Evolutionary conservation across 2,113 vertebrate species (phyloP).

Genomic region (Rhinopomastus cyanomelas): DNA sequence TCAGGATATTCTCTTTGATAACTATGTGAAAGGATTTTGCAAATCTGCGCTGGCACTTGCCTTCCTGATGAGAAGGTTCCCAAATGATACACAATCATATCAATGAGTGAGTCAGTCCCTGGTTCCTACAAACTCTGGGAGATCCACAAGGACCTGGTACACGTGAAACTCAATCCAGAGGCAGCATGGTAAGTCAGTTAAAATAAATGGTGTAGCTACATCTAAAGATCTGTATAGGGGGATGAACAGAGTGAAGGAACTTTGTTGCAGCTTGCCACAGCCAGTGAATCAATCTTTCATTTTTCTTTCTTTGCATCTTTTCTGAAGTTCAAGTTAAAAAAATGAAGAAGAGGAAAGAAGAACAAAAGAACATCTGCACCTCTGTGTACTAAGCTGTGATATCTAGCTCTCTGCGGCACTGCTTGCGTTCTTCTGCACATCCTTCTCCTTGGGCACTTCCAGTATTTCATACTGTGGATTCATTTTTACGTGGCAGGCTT

Average conservation of each 20-base stretch:
- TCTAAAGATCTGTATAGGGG: background rate
- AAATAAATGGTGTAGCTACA: background rate
- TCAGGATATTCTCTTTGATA: constrained; percentile 13
- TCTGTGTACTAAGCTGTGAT: background rate
- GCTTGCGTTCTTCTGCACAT: background rate
- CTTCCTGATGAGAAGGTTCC: background rate
- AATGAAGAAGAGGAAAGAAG: background rate
- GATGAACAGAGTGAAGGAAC: background rate
- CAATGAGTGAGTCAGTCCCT: background rate
- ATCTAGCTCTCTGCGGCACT: background rate
- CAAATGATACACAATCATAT: background rate
- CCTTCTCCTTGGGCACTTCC: background rate
- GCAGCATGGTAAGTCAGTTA: background rate
- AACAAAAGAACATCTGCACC: background rate
- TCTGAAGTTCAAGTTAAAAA: background rate
- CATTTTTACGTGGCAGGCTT: background rate
- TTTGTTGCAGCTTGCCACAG: background rate
- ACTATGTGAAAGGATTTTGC: background rate
- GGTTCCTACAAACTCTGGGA: background rate
- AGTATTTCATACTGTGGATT: background rate
- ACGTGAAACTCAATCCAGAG: background rate
- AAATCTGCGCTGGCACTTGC: background rate
- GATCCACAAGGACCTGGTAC: background rate
- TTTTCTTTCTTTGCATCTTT: background rate
- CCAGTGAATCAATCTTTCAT: background rate